Percentiles rank a stretch among this genome's conserved stretches.
These are phyloP conservation scores for Toxonevra muliebris DNA, from an alignment of 2,888 invertebrate genomes.

Conservation along the genomic window DNA sequence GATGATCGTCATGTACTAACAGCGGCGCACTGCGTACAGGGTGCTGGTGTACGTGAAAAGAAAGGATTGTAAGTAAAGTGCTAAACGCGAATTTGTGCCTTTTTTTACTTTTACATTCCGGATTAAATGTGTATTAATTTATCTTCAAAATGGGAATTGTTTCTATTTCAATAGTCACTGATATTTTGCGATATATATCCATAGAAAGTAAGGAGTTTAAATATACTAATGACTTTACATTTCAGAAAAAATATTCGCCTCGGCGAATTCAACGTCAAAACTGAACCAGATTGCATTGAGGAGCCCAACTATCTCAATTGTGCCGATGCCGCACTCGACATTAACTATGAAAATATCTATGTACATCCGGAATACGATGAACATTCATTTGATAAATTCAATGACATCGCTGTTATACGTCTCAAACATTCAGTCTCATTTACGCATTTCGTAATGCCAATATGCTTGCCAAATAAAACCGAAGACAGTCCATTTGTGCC, in stretches of 20 bases:
- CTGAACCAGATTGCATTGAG: constrained; percentile 70
- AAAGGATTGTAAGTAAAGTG: constrained; percentile 70
- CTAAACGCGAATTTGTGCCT: no score
- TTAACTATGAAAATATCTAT: constrained; percentile 71
- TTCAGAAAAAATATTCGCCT: constrained; percentile 67
- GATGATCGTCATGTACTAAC: constrained; percentile 70
- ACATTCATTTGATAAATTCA: constrained; percentile 66
- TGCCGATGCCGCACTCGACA: constrained; percentile 72
- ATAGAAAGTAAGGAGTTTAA: no score
- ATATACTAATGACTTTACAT: background rate
- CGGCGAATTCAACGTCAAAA: constrained; percentile 74
- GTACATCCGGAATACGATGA: constrained; percentile 72
- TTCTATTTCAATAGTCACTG: no score
- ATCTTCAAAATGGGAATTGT: no score
- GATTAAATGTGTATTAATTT: no score
- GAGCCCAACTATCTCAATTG: constrained; percentile 67
- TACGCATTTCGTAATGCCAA: constrained; percentile 70
- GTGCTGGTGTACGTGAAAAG: constrained; percentile 65
- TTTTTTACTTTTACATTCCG: no score
- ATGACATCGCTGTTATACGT: constrained; percentile 70
- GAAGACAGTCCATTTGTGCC: constrained; percentile 59
- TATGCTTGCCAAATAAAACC: constrained; percentile 66
- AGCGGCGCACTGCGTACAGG: constrained; percentile 72
- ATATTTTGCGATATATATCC: no score
- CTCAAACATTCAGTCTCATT: constrained; percentile 57